Percentiles rank a stretch among this genome's conserved stretches.
These are phyloP conservation scores for Cynoglossus semilaevis DNA, from an alignment of 2,113 vertebrate genomes.

Conservation along the genomic window DNA sequence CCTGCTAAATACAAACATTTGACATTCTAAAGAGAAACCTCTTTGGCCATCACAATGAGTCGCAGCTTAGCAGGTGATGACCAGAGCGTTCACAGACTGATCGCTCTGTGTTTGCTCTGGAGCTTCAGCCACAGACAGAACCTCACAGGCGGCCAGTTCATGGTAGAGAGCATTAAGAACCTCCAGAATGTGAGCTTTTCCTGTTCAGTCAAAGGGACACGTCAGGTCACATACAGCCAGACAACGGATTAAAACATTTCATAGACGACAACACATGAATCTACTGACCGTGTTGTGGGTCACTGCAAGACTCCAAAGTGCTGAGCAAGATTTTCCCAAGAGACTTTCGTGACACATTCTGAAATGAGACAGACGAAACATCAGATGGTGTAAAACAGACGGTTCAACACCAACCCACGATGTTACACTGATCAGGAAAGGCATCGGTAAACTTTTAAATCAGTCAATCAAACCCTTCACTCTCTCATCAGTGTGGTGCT, in stretches of 20 bases:
- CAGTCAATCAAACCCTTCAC: no score
- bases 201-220: constrained; percentile 49
- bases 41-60: constrained; percentile 48
- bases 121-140: constrained; percentile 70
- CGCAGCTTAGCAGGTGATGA: constrained; percentile 70
- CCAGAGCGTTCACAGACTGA: constrained; percentile 59
- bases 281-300: constrained; percentile 80
- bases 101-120: constrained; percentile 63
- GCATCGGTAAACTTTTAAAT: no score
- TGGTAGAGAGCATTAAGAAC: constrained; percentile 84
- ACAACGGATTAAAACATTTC: no score
- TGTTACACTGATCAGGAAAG: no score
- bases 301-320: constrained; percentile 85
- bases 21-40: not conserved
- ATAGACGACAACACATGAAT: no score
- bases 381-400: constrained; percentile 19
- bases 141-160: constrained; percentile 83
- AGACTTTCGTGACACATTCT: constrained; percentile 86
- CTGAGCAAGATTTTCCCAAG: constrained; percentile 90
- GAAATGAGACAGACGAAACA: constrained; percentile 49
- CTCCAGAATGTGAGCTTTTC: constrained; percentile 80
- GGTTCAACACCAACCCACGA: no score
- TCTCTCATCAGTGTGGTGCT: no score
- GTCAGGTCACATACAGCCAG: not conserved
- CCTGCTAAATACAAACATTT: not conserved